Base-by-base conservation (phyloP, 2,888 invertebrate species). In the Tanytarsus gracilentus region DNA sequence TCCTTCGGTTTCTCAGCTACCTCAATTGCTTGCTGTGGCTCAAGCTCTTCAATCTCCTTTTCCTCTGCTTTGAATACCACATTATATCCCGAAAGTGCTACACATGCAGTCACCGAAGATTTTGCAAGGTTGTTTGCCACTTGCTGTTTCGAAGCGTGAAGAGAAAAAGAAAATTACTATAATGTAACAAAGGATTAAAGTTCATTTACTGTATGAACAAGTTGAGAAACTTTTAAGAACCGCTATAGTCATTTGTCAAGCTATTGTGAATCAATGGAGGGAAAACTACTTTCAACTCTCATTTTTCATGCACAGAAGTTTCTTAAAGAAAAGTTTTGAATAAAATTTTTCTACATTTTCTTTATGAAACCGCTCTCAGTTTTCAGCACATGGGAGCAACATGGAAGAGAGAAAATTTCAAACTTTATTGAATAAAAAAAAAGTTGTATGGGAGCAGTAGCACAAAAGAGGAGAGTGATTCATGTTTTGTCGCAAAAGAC, bases 121-220 rank as follows among this genome's bases (percentile, higher is more conserved):
- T 90, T 88, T 0, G 98, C 96, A 65, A 99, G 77, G 66, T 86
- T 84, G 71, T 99, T 99, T n/a, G 90, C 84, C 21, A 90, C 82
- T 74, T 96, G 93, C 81, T 97, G 83, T 11, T n/a, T n/a, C n/a
- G n/a, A n/a, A n/a, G n/a, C n/a, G n/a, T n/a, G n/a, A n/a, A n/a
- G n/a, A n/a, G n/a, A n/a, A n/a, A n/a, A n/a, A n/a, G 14, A 52
- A 23, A 29, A 26, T 23, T 11, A 52, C 23, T n/a, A 52, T 16
- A 30, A 16, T 52, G 27, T 26, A 3, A 18, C n/a, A 29, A 52
- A 7, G n/a, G n/a, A n/a, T n/a, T n/a, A n/a, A 30, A 29, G 18
- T 25, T 11, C n/a, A 9, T 51, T 62, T 16, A 33, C 11, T 16
- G 5, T 3, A 5, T 36, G 4, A 14, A 36, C 16, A 51, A 18